Evolutionary conservation across 2,888 invertebrate genomes (phyloP), one percentile per base, ranked within the genome.

Genomic region (Andrena dorsata): DNA sequence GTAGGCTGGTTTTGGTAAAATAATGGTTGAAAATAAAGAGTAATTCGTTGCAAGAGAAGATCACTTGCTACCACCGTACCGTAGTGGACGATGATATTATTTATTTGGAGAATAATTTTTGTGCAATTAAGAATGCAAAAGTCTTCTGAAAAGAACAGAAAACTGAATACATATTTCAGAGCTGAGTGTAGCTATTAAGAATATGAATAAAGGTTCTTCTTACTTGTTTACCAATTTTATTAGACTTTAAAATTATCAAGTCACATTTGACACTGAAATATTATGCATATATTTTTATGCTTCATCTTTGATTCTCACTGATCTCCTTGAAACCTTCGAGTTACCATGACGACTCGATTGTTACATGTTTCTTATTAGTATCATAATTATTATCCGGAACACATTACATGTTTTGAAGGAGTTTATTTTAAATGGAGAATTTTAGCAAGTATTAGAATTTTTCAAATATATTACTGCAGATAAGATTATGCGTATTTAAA

Each of bases 171-270:
- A 20, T 23, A 23, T 26, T 56, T 56, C 10, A 56, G 23, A 56
- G 26, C 8, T 26, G 23, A 23, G 23, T 56, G 10, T 4, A 56
- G 23, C 23, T 56, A 56, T 13, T 56, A 10, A 20, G 10, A 56
- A 13, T 10, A 26, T 23, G 23, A 56, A 56, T 56, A 23, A 56
- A 56, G 4, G 10, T 23, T 20, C 2, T 53, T 26, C 56, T 56
- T 56, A 56, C 56, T 56, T 23, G 56, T 56, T 23, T 56, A 56
- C 23, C 20, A 56, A 26, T 56, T 23, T 23, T 26, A 56, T 56
- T 41, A 16, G 41, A 41, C 16, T 13, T 41, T 41, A 16, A 41
- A 41, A 41, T 4, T 16, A 16, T 16, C 16, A 41, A 41, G 16
- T 41, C 41, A 16, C 41, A 41, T 41, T 41, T 41, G 16, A 41